Conservation (phyloP, 2,888 invertebrate genomes). For the Lithophane leautieri region DNA sequence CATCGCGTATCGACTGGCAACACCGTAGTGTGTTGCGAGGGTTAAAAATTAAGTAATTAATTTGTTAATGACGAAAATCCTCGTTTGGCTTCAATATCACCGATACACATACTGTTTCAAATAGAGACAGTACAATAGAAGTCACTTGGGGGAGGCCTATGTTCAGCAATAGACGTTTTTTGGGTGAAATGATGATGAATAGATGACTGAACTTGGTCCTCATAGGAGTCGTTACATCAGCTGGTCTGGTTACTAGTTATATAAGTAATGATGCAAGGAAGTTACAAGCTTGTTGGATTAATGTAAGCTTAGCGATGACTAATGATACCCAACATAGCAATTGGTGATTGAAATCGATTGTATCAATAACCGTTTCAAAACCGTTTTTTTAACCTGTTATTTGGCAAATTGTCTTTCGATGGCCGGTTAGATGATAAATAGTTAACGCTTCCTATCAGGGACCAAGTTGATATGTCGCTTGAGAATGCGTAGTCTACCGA, state of each 20-base stretch:
- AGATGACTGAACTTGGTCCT: constrained; percentile 8
- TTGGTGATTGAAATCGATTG: constrained; percentile 4
- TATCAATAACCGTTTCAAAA: background rate
- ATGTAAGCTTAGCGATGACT: too few relatives aligned
- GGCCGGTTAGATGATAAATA: too few relatives aligned
- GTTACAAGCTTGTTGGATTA: constrained; percentile 20
- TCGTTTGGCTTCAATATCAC: background rate
- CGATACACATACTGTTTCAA: too few relatives aligned
- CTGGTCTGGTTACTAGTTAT: background rate
- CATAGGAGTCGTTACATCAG: constrained; percentile 9
- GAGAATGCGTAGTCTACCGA: background rate
- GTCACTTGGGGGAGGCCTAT: background rate
- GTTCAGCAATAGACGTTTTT: background rate
- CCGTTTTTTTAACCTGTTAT: background rate
- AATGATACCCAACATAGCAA: background rate
- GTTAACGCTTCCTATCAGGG: background rate
- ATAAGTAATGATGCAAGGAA: constrained; percentile 3
- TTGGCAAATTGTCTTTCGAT: background rate
- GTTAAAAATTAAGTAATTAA: background rate
- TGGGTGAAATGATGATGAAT: background rate
- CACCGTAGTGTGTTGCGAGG: background rate
- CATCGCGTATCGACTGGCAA: background rate
- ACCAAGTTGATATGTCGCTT: background rate
- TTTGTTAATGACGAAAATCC: background rate
- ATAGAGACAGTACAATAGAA: background rate